Percentiles rank a stretch among this genome's conserved stretches.
Evolutionary conservation across 2,113 vertebrate genomes (phyloP).

Genomic region (Myxocyprinus asiaticus): DNA sequence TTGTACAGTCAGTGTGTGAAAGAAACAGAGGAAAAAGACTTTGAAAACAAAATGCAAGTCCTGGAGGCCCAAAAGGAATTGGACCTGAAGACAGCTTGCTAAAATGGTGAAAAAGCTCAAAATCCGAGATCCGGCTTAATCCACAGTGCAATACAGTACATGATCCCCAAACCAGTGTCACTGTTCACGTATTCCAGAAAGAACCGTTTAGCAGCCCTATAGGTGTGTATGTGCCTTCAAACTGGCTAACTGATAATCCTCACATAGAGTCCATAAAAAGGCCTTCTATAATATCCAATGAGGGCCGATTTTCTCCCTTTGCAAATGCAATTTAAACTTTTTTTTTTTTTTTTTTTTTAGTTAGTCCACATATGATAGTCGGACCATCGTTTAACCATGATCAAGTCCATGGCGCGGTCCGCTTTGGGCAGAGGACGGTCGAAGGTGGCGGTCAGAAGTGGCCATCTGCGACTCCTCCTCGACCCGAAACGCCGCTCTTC

Average conservation of each 20-base stretch:
- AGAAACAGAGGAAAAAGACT: too few relatives aligned
- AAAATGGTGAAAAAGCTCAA: conserved; percentile 4
- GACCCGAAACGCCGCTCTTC: conserved; percentile 65
- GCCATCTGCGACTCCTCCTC: conserved; percentile 61
- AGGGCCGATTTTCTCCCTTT: conserved; percentile 3
- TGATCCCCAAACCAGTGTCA: conserved; percentile 28
- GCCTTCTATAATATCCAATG: conserved; percentile 38
- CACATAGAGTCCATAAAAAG: conserved; percentile 8
- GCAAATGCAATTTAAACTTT: neutral
- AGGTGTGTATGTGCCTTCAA: conserved; percentile 10
- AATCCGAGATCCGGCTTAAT: conserved; percentile 10
- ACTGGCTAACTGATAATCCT: conserved; percentile 44
- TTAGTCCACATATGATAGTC: conserved; percentile 27
- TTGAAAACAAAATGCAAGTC: neutral
- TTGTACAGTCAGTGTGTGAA: too few relatives aligned
- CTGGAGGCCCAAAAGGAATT: neutral
- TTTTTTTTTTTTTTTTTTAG: too few relatives aligned
- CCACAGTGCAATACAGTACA: conserved; percentile 23
- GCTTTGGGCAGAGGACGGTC: conserved; percentile 64
- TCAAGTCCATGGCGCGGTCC: conserved; percentile 55
- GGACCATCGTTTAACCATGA: conserved; percentile 53
- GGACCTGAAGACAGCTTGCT: neutral
- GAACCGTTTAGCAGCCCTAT: neutral
- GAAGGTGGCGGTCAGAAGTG: conserved; percentile 47
- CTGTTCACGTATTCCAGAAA: conserved; percentile 30